phyloP scores from a whole-genome alignment of 1,140 invertebrate species.

The Macrocentrus cingulum region DNA sequence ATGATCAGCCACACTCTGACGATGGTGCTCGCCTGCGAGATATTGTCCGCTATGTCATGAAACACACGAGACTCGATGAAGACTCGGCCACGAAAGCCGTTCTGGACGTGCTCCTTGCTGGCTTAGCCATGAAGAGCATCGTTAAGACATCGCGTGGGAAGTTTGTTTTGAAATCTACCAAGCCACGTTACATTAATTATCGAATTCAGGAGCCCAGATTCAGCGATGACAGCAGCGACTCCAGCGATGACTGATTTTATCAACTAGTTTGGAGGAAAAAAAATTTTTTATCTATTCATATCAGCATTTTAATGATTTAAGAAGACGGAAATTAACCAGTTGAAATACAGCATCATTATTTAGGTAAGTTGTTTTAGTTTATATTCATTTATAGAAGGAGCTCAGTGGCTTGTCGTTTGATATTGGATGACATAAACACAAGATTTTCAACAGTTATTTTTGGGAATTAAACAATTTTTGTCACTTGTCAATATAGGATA shows the following conservation, averaged over 20 bases:
- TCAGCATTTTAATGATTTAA: not conserved
- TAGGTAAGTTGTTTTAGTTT: too few species aligned
- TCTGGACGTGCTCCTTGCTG: slow-evolving; percentile 42
- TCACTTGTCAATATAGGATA: too few species aligned
- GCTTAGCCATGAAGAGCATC: slow-evolving; percentile 43
- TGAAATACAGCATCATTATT: too few species aligned
- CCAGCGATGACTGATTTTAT: slow-evolving; percentile 17
- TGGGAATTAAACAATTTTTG: too few species aligned
- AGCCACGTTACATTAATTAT: slow-evolving; percentile 29
- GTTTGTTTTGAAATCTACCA: slow-evolving; percentile 33
- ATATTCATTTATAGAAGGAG: too few species aligned
- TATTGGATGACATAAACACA: too few species aligned
- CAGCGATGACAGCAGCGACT: slow-evolving; percentile 37
- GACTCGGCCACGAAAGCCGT: slow-evolving; percentile 38
- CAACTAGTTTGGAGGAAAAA: not conserved
- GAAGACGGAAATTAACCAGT: too few species aligned
- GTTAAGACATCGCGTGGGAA: slow-evolving; percentile 36
- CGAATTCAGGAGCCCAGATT: slow-evolving; percentile 38
- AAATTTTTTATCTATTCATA: not conserved
- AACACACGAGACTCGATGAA: slow-evolving; percentile 36
- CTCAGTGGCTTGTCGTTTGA: too few species aligned
- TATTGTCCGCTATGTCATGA: slow-evolving; percentile 48
- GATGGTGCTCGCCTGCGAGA: slow-evolving; percentile 41
- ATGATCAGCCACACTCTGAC: slow-evolving; percentile 13
- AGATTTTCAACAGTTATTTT: too few species aligned